Evolutionary conservation across 2,797 vertebrate genomes (phyloP).

Genomic region (Mionectes olivaceus): DNA sequence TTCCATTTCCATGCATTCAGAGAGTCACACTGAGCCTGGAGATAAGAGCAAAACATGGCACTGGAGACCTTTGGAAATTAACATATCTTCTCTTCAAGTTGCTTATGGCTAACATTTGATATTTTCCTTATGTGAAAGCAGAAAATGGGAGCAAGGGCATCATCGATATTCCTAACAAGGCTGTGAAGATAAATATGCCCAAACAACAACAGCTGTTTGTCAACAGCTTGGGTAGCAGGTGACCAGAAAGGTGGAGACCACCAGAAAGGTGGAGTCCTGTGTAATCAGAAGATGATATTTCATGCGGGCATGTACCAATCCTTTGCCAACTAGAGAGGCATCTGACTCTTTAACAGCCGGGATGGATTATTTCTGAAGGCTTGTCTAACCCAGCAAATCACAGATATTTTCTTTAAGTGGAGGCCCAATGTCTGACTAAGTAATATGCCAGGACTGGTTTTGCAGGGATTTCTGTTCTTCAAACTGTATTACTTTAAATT

Average conservation of each 20-base stretch:
- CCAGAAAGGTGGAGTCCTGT: too few species aligned
- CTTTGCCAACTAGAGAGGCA: neutral
- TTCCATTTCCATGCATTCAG: neutral
- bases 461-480: neutral
- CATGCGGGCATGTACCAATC: neutral
- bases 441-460: neutral
- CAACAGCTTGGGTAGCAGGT: neutral
- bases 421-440: neutral
- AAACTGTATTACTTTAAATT: neutral
- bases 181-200: neutral
- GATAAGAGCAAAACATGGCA: neutral
- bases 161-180: neutral
- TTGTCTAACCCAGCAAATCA: neutral
- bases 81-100: neutral
- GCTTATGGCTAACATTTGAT: neutral
- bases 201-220: too few species aligned
- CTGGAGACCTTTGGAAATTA: neutral
- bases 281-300: neutral
- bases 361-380: neutral
- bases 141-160: neutral
- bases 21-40: neutral
- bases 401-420: neutral
- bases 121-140: neutral
- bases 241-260: neutral
- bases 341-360: neutral